A percentile compares a stretch with the other conserved stretches of the same genome.
Conservation (phyloP, 2,797 vertebrate species). For the Arnoldichthys spilopterus region DNA sequence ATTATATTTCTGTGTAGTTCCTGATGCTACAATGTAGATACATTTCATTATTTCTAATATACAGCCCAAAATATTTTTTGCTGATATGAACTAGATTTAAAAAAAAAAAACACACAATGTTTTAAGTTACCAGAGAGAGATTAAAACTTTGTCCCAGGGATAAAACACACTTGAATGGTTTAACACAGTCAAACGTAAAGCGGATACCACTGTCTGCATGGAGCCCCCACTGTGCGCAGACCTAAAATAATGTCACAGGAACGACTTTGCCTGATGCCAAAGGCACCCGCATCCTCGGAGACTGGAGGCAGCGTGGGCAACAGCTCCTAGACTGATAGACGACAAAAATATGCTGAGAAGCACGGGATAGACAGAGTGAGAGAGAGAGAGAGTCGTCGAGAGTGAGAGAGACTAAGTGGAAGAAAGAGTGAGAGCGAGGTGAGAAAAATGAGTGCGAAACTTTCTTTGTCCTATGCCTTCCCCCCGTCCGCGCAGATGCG, state of each 20-base stretch:
- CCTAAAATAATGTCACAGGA: conserved; percentile 69
- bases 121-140: too few species aligned
- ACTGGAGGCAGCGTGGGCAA: conserved; percentile 60
- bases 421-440: conserved; percentile 73
- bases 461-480: conserved; percentile 83
- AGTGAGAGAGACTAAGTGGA: conserved; percentile 17
- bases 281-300: conserved; percentile 71
- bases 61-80: too few species aligned
- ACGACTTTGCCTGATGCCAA: conserved; percentile 72
- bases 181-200: conserved; percentile 62
- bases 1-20: too few species aligned
- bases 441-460: conserved; percentile 86
- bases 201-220: conserved; percentile 64
- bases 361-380: conserved; percentile 38
- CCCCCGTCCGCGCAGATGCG: conserved; percentile 78
- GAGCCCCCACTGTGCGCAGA: conserved; percentile 60
- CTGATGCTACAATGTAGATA: too few species aligned
- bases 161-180: conserved; percentile 54
- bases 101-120: too few species aligned
- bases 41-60: too few species aligned
- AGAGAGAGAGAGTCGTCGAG: not conserved
- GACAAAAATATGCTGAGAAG: conserved; percentile 65
- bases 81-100: too few species aligned
- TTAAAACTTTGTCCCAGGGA: conserved; percentile 49
- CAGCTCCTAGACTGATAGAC: conserved; percentile 69